phyloP scores from a whole-genome alignment of 64 coral and sea anemone species.

The Actinia tenebrosa region DNA sequence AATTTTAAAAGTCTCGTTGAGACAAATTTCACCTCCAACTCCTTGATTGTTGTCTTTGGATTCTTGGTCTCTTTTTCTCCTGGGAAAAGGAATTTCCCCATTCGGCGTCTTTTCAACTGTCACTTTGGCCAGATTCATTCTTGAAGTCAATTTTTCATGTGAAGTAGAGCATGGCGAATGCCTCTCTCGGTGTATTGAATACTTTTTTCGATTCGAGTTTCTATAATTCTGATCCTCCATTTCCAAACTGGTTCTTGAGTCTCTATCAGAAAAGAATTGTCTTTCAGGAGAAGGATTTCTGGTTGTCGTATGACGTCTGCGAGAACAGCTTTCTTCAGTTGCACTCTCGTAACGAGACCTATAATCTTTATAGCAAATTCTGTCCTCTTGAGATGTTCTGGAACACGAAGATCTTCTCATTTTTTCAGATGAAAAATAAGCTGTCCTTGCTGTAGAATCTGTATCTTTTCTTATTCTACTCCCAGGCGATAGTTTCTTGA shows the following conservation, averaged over 20 bases:
- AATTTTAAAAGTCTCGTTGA: background rate
- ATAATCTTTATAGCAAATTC: background rate
- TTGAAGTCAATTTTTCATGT: background rate
- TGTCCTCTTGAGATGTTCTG: background rate
- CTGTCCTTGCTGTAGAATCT: background rate
- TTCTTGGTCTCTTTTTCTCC: background rate
- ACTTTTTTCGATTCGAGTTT: background rate
- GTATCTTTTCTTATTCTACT: background rate
- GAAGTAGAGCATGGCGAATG: background rate
- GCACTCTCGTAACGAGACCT: background rate
- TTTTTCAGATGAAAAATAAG: background rate
- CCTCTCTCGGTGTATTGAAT: background rate
- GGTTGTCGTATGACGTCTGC: background rate
- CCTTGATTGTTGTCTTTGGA: background rate
- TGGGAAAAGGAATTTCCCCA: background rate
- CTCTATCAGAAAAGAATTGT: background rate
- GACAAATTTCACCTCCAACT: background rate
- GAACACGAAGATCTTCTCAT: background rate
- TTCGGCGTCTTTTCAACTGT: background rate
- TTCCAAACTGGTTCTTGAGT: background rate
- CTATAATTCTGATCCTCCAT: background rate
- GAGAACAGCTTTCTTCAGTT: background rate
- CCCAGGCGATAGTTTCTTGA: no score
- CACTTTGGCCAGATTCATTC: background rate
- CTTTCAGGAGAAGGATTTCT: background rate